Conservation (phyloP, 2,113 vertebrate species). For the Podilymbus podiceps region DNA sequence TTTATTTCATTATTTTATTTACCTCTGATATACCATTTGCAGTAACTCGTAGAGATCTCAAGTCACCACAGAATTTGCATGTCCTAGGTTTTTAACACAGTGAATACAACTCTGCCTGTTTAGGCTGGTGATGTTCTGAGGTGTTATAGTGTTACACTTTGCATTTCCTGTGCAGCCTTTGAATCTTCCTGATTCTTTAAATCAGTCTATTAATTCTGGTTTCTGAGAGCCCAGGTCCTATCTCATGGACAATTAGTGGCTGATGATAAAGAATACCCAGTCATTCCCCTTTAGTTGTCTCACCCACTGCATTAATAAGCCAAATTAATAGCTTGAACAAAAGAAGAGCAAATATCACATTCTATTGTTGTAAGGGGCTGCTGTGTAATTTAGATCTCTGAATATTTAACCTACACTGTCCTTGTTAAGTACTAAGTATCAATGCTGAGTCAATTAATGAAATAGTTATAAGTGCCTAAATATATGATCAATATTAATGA, state of each 20-base stretch:
- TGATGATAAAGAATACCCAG: neutral
- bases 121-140: neutral
- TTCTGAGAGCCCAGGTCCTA: neutral
- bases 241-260: neutral
- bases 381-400: neutral
- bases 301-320: neutral
- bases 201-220: neutral
- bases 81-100: neutral
- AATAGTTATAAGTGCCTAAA: neutral
- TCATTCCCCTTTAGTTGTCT: neutral
- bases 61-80: neutral
- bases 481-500: neutral
- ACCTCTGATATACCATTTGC: neutral
- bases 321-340: neutral
- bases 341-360: neutral
- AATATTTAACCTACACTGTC: neutral
- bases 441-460: neutral
- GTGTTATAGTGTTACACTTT: neutral
- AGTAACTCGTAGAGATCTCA: neutral
- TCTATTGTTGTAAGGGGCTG: neutral
- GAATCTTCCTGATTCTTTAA: neutral
- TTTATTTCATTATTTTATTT: neutral
- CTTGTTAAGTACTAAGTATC: neutral
- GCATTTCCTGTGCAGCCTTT: neutral
- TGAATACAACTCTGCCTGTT: neutral